These are phyloP conservation scores for Erythrocebus patas DNA, from an alignment of 2,113 vertebrate species.

Conservation along the genomic window DNA sequence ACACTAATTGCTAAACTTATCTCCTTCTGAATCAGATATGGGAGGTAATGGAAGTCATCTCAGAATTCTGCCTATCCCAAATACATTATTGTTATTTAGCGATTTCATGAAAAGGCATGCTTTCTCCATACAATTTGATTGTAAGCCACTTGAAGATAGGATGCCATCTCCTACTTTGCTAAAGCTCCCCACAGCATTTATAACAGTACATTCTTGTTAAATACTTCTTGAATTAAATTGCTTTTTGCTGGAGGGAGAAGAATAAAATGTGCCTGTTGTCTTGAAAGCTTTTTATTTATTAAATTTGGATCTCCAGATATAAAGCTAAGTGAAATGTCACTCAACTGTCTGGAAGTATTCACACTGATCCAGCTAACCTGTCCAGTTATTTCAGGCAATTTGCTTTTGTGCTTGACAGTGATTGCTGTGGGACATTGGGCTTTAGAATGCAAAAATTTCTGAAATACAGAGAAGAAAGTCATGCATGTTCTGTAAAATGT, in stretches of 20 bases:
- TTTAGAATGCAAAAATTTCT: conserved; percentile 8
- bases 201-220: background rate
- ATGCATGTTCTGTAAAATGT: background rate
- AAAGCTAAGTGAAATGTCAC: conserved; percentile 57
- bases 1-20: background rate
- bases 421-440: conserved; percentile 48
- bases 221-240: conserved; percentile 44
- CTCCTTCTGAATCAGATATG: background rate
- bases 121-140: background rate
- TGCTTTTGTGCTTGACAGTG: conserved; percentile 24
- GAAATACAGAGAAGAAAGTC: conserved; percentile 18
- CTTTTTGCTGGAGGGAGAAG: conserved; percentile 11
- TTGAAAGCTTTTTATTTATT: conserved; percentile 48
- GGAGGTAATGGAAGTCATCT: background rate
- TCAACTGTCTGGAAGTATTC: conserved; percentile 40
- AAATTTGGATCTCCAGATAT: conserved; percentile 19
- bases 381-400: conserved; percentile 49
- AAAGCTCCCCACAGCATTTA: background rate
- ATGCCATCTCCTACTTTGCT: background rate
- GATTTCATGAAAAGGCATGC: background rate
- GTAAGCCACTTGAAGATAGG: background rate
- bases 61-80: background rate
- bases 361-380: background rate
- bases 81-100: background rate
- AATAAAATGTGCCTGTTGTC: conserved; percentile 25